Conservation (phyloP, 2,113 vertebrate genomes). For the Epinephelus fuscoguttatus region DNA sequence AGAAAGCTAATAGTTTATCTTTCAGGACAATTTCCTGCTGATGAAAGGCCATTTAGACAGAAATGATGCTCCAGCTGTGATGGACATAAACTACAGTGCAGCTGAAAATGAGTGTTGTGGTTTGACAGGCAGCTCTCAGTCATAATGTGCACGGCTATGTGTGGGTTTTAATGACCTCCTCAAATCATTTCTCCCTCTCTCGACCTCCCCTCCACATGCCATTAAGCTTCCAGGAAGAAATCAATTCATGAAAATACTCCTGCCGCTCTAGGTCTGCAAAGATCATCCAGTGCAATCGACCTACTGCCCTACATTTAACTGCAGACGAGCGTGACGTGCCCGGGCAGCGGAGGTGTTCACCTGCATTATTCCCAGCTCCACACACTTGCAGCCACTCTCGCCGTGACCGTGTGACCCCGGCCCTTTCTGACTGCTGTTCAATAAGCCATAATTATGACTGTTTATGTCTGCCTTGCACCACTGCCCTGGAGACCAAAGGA, state of each 20-base stretch:
- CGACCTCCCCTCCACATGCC: not conserved
- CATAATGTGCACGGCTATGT: not conserved
- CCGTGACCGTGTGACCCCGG: slow-evolving; percentile 40
- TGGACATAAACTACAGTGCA: slow-evolving; percentile 14
- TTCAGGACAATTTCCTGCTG: not conserved
- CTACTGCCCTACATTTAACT: slow-evolving; percentile 50
- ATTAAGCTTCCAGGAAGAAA: slow-evolving; percentile 54
- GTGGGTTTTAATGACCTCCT: slow-evolving; percentile 51
- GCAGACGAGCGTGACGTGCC: slow-evolving; percentile 13
- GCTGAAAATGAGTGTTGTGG: slow-evolving; percentile 14
- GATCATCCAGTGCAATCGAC: slow-evolving; percentile 51
- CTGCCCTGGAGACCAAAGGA: slow-evolving; percentile 31
- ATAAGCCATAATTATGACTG: slow-evolving; percentile 35
- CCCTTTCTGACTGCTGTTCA: not conserved
- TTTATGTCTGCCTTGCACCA: not conserved
- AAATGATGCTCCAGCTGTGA: slow-evolving; percentile 9
- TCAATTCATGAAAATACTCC: slow-evolving; percentile 60
- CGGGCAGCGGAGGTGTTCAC: not conserved
- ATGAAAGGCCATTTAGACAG: slow-evolving; percentile 9
- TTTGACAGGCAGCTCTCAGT: slow-evolving; percentile 17
- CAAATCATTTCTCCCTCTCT: slow-evolving; percentile 32
- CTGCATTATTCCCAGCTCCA: not conserved
- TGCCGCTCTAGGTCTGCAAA: slow-evolving; percentile 13
- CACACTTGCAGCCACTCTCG: not conserved
- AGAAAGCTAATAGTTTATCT: not conserved